These are phyloP conservation scores for Selene dorsalis DNA, from an alignment of 2,797 vertebrate genomes.

Conservation along the genomic window DNA sequence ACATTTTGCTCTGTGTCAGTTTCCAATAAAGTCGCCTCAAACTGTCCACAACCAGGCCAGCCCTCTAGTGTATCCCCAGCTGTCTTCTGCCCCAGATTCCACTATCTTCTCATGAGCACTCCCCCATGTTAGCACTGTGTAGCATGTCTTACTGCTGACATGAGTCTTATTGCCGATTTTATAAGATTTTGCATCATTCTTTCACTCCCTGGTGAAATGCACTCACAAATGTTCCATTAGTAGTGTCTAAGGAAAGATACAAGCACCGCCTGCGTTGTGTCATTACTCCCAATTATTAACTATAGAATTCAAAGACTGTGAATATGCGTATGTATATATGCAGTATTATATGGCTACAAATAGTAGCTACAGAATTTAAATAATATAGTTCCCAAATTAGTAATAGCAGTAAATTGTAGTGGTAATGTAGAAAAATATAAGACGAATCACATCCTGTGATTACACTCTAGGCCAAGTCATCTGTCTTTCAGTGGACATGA, in stretches of 20 bases:
- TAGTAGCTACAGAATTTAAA: not conserved
- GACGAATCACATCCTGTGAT: conserved; percentile 19
- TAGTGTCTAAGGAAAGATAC: not conserved
- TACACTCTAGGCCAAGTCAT: conserved; percentile 13
- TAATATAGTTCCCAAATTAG: not conserved
- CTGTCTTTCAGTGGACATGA: not conserved
- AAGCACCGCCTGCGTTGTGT: not conserved
- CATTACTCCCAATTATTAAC: not conserved
- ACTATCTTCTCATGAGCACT: conserved; percentile 7
- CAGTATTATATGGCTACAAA: too few species aligned
- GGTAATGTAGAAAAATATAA: conserved; percentile 1
- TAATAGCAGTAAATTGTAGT: not conserved
- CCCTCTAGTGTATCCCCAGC: conserved; percentile 51
- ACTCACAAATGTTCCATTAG: not conserved
- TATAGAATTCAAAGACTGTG: not conserved
- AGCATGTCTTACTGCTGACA: conserved; percentile 20
- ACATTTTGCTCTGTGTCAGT: conserved; percentile 36
- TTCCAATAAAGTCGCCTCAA: conserved; percentile 35
- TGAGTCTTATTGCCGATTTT: not conserved
- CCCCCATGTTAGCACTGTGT: conserved; percentile 15
- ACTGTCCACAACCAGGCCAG: conserved; percentile 53
- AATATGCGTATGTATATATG: not conserved
- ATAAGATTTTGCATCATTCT: not conserved
- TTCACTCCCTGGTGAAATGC: not conserved
- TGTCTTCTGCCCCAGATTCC: conserved; percentile 64